Evolutionary conservation across 2,113 vertebrate genomes (phyloP).

Genomic region (Phrynosoma platyrhinos): DNA sequence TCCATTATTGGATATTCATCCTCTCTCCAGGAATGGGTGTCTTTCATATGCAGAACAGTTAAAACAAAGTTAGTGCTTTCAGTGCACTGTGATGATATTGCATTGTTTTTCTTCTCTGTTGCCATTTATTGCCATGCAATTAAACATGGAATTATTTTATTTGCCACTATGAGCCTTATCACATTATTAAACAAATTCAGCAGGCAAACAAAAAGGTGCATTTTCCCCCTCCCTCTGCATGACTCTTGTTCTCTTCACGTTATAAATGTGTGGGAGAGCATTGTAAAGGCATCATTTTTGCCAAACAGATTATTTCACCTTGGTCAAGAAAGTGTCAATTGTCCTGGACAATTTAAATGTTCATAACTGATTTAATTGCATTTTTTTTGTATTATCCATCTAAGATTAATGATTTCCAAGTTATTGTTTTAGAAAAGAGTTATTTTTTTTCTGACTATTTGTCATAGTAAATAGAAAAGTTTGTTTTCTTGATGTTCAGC

Average conservation of each 20-base stretch:
- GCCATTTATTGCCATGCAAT: neutral
- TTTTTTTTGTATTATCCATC: neutral
- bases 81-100: neutral
- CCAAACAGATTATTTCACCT: too few species aligned
- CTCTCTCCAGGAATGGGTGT: neutral
- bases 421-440: neutral
- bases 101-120: neutral
- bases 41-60: neutral
- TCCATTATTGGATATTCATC: neutral
- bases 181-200: too few species aligned
- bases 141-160: neutral
- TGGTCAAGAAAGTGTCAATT: slow-evolving; percentile 1
- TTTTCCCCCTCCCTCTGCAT: too few species aligned
- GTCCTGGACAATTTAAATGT: too few species aligned
- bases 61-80: slow-evolving; percentile 16
- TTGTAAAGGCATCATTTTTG: too few species aligned
- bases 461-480: too few species aligned
- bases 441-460: too few species aligned
- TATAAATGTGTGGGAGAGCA: too few species aligned
- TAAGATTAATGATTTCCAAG: neutral
- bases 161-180: neutral
- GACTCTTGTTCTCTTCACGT: too few species aligned
- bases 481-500: too few species aligned
- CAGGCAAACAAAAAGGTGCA: too few species aligned
- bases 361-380: neutral